Conservation (phyloP, 2,797 vertebrate genomes). For the Oryzias sinensis region DNA sequence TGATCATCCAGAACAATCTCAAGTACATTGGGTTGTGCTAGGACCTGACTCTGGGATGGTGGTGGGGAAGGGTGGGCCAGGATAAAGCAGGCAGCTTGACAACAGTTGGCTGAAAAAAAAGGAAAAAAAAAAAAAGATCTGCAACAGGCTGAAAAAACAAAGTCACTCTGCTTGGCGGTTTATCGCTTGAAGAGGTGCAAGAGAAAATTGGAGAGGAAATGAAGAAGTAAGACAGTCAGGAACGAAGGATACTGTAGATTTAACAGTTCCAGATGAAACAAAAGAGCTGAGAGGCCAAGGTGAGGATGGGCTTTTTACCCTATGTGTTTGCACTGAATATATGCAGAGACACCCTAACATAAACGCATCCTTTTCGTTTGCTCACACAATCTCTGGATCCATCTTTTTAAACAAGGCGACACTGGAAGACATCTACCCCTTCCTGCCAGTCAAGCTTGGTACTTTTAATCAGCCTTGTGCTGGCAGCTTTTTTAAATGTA, state of each 20-base stretch:
- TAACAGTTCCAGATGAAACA: slow-evolving; percentile 56
- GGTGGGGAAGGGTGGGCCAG: neutral
- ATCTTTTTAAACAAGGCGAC: slow-evolving; percentile 70
- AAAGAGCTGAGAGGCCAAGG: slow-evolving; percentile 50
- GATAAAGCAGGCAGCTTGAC: slow-evolving; percentile 29
- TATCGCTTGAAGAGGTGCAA: slow-evolving; percentile 56
- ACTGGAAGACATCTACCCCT: slow-evolving; percentile 64
- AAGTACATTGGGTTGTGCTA: slow-evolving; percentile 99
- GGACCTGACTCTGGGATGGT: slow-evolving; percentile 60
- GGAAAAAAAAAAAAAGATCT: neutral
- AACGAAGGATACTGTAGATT: slow-evolving; percentile 52
- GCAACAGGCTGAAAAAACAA: slow-evolving; percentile 44
- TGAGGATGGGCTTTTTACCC: slow-evolving; percentile 63
- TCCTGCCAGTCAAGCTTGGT: slow-evolving; percentile 54
- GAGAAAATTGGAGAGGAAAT: slow-evolving; percentile 48
- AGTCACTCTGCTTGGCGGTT: slow-evolving; percentile 46
- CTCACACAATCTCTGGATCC: slow-evolving; percentile 66
- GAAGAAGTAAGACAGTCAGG: slow-evolving; percentile 36
- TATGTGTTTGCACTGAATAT: slow-evolving; percentile 83
- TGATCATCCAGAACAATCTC: slow-evolving; percentile 99
- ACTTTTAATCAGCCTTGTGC: slow-evolving; percentile 40
- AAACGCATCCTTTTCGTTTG: slow-evolving; percentile 60
- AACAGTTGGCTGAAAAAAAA: slow-evolving; percentile 21
- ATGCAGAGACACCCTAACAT: slow-evolving; percentile 74
- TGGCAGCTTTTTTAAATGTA: slow-evolving; percentile 47